Evolutionary conservation across 1,140 invertebrate genomes (phyloP).

Genomic region (Aphaenogaster rudis): DNA sequence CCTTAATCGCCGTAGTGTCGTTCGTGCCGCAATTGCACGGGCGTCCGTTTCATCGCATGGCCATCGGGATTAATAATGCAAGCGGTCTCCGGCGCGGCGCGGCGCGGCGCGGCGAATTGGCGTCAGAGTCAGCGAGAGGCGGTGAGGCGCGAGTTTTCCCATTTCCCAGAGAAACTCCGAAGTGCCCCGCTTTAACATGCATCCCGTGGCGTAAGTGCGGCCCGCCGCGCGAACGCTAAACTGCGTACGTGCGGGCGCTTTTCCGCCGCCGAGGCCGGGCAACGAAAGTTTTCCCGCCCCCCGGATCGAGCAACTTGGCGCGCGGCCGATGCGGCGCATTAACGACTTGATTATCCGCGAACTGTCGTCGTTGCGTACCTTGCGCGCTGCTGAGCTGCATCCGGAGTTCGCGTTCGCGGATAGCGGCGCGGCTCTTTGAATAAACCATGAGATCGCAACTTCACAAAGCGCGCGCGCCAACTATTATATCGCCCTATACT

Average conservation of each 20-base stretch:
- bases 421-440: slow-evolving; percentile 36
- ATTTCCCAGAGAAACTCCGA: slow-evolving; percentile 48
- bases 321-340: slow-evolving; percentile 54
- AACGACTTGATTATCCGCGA: slow-evolving; percentile 72
- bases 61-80: slow-evolving; percentile 70
- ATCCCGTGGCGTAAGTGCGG: slow-evolving; percentile 53
- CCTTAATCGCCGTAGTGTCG: neutral
- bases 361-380: neutral
- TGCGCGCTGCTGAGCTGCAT: neutral
- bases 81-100: neutral
- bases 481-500: neutral
- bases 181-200: slow-evolving; percentile 65
- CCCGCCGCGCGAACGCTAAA: slow-evolving; percentile 45
- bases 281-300: slow-evolving; percentile 46
- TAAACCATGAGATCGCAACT: slow-evolving; percentile 51
- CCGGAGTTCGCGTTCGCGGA: slow-evolving; percentile 14
- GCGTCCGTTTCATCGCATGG: neutral
- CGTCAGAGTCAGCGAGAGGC: neutral
- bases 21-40: slow-evolving; percentile 32
- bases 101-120: too few relatives aligned
- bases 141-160: neutral
- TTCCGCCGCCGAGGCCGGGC: neutral
- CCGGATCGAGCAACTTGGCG: slow-evolving; percentile 40
- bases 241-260: slow-evolving; percentile 58
- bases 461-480: neutral